Percentiles rank a stretch among this genome's conserved stretches.
Evolutionary conservation across 2,113 vertebrate species (phyloP).

Genomic region (Eidolon helvum): DNA sequence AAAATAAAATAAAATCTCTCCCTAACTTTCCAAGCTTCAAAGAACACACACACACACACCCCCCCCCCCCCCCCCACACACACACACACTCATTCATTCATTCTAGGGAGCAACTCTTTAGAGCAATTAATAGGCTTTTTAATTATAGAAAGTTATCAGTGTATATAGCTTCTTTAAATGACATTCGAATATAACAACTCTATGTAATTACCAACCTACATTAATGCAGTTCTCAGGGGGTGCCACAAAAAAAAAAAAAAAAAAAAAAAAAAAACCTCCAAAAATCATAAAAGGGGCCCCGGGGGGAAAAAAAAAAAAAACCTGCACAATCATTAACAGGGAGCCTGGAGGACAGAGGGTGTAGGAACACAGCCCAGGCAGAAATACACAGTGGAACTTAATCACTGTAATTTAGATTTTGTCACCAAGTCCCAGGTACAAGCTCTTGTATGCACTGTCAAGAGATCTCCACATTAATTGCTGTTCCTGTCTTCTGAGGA

Average conservation of each 20-base stretch:
- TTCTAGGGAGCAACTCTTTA: slow-evolving; percentile 41
- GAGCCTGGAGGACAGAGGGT: slow-evolving; percentile 60
- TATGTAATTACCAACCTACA: slow-evolving; percentile 79
- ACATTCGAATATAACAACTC: slow-evolving; percentile 73
- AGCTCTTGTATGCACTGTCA: slow-evolving; percentile 80
- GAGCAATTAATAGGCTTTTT: slow-evolving; percentile 40
- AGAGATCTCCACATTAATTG: slow-evolving; percentile 82
- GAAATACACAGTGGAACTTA: slow-evolving; percentile 77
- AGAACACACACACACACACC: slow-evolving; percentile 24
- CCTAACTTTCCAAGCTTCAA: neutral
- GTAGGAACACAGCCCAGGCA: slow-evolving; percentile 72
- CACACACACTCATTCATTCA: neutral
- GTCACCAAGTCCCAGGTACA: slow-evolving; percentile 82
- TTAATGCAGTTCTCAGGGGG: slow-evolving; percentile 70
- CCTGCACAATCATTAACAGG: slow-evolving; percentile 75
- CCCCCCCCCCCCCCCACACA: too few species aligned
- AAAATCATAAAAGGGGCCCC: too few species aligned
- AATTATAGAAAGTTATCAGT: slow-evolving; percentile 65
- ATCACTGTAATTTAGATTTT: slow-evolving; percentile 85
- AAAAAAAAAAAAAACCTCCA: neutral
- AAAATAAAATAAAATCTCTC: neutral
- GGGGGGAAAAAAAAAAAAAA: neutral
- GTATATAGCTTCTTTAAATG: slow-evolving; percentile 71
- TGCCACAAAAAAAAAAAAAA: neutral
- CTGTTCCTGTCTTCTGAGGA: slow-evolving; percentile 79